Evolutionary conservation across 2,113 vertebrate species (phyloP).

Genomic region (Scytalopus superciliaris): DNA sequence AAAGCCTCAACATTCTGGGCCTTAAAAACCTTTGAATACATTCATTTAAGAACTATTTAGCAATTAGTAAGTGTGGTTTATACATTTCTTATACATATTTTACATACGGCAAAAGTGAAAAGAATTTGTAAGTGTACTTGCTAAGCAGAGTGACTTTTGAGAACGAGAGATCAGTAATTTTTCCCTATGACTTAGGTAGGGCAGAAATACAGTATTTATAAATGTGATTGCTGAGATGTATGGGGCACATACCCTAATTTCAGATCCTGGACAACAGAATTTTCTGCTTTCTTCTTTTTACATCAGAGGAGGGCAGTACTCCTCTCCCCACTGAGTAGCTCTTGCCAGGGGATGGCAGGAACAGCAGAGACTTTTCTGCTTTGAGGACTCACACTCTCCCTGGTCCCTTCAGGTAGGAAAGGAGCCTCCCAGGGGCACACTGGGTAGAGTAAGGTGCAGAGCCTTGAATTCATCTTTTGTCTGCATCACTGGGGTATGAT

Average conservation of each 20-base stretch:
- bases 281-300: not conserved
- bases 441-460: not conserved
- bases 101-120: not conserved
- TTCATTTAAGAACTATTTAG: not conserved
- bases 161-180: not conserved
- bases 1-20: accelerated
- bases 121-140: not conserved
- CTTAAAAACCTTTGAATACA: not conserved
- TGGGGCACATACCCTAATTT: not conserved
- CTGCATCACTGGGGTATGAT: not conserved
- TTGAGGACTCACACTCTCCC: not conserved
- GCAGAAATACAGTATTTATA: not conserved
- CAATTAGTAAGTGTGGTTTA: not conserved
- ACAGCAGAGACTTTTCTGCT: not conserved
- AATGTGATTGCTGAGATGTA: not conserved
- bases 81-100: not conserved
- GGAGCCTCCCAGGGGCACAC: not conserved
- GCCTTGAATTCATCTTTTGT: not conserved
- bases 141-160: not conserved
- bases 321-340: not conserved
- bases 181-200: not conserved
- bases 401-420: not conserved
- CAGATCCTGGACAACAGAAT: not conserved
- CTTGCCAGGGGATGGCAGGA: not conserved
- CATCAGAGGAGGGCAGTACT: not conserved